phyloP scores from a whole-genome alignment of 2,888 invertebrate genomes.

The Xestia xanthographa region DNA sequence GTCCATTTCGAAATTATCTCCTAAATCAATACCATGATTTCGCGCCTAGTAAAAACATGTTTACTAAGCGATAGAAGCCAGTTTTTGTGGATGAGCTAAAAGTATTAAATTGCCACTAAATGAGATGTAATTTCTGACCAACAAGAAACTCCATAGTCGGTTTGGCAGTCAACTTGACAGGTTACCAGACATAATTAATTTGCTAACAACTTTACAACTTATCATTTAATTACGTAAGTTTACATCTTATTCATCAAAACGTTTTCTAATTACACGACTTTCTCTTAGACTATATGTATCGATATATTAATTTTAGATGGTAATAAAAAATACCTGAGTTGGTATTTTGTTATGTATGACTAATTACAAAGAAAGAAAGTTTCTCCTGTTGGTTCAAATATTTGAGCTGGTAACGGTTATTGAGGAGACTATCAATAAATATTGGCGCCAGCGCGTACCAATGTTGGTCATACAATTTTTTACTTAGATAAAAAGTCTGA shows the following conservation, averaged over 20 bases:
- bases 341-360: slow-evolving; percentile 56
- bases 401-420: slow-evolving; percentile 27
- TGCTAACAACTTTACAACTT: slow-evolving; percentile 27
- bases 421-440: slow-evolving; percentile 17
- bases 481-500: slow-evolving; percentile 9
- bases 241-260: slow-evolving; percentile 55
- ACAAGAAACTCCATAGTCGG: slow-evolving; percentile 2
- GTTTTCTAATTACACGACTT: slow-evolving; percentile 66
- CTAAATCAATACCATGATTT: neutral
- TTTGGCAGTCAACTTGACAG: slow-evolving; percentile 23
- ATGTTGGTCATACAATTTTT: slow-evolving; percentile 34
- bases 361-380: slow-evolving; percentile 57
- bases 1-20: neutral
- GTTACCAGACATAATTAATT: slow-evolving; percentile 39
- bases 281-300: slow-evolving; percentile 50
- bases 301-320: slow-evolving; percentile 34
- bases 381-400: slow-evolving; percentile 25
- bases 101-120: neutral
- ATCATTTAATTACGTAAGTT: slow-evolving; percentile 53
- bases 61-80: neutral
- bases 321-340: slow-evolving; percentile 56
- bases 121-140: slow-evolving; percentile 1
- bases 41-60: neutral
- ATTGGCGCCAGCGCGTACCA: slow-evolving; percentile 41
- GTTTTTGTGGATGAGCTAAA: slow-evolving; percentile 4